A percentile compares a stretch with the other conserved stretches of the same genome.
Conservation (phyloP, 2,888 invertebrate genomes). For the Sinotaia quadrata region DNA sequence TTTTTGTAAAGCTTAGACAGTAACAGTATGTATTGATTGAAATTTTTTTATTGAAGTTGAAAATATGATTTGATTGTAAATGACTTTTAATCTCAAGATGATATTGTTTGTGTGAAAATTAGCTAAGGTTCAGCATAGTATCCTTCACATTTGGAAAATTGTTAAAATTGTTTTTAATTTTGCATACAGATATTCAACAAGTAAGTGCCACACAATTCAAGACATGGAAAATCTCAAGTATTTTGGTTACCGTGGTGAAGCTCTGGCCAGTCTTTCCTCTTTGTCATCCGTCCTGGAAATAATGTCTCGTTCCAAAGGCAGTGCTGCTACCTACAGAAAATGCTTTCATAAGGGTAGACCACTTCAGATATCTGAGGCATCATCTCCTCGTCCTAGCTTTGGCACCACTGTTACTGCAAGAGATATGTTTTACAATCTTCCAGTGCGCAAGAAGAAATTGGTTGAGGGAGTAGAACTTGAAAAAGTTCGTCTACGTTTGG, state of each 20-base stretch:
- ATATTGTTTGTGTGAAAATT: no score
- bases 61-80: no score
- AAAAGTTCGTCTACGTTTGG: constrained; percentile 77
- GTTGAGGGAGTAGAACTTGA: constrained; percentile 77
- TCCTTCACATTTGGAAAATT: no score
- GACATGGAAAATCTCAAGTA: constrained; percentile 76
- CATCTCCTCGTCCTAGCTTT: constrained; percentile 76
- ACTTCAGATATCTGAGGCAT: constrained; percentile 66
- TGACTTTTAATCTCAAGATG: no score
- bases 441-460: constrained; percentile 77
- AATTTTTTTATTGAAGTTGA: no score
- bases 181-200: constrained; percentile 76
- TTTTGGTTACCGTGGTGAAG: constrained; percentile 82
- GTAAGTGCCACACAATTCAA: constrained; percentile 77
- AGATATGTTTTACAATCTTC: constrained; percentile 79
- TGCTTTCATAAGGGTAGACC: constrained; percentile 75
- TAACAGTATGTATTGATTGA: no score
- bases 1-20: no score
- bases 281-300: constrained; percentile 77
- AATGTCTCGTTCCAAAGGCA: constrained; percentile 75
- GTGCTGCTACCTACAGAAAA: constrained; percentile 76
- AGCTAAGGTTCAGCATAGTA: no score
- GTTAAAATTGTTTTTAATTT: background rate
- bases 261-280: constrained; percentile 78
- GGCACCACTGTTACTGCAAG: constrained; percentile 83